Percentiles rank a stretch among this genome's conserved stretches.
Evolutionary conservation across 2,888 invertebrate species (phyloP).

Genomic region (Drosophila tripunctata): DNA sequence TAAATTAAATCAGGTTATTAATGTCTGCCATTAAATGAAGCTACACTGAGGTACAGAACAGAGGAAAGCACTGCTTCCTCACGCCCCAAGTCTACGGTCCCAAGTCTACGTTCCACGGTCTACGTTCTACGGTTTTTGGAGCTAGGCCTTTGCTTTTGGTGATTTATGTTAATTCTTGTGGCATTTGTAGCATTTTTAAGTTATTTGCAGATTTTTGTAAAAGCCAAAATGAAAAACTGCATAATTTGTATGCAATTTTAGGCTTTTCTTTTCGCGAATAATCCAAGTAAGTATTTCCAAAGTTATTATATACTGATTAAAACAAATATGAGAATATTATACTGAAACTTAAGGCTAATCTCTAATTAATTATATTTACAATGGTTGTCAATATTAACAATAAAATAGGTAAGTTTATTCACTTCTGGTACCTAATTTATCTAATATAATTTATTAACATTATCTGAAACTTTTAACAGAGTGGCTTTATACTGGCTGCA

Average conservation of each 20-base stretch:
- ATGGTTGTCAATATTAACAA: background rate
- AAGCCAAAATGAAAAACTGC: conserved; percentile 9
- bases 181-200: conserved; percentile 64
- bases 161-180: conserved; percentile 72
- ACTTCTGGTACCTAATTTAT: background rate
- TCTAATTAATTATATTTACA: too few relatives aligned
- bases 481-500: background rate
- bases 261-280: background rate
- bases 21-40: conserved; percentile 76
- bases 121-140: conserved; percentile 8
- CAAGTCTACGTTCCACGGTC: too few relatives aligned
- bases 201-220: conserved; percentile 57
- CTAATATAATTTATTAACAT: background rate
- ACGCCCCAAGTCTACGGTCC: too few relatives aligned
- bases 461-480: background rate
- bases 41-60: too few relatives aligned
- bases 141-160: conserved; percentile 30
- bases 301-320: too few relatives aligned
- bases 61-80: conserved; percentile 19
- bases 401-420: background rate
- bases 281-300: too few relatives aligned
- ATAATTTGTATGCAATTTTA: conserved; percentile 47
- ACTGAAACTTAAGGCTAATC: too few relatives aligned
- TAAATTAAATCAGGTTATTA: conserved; percentile 78
- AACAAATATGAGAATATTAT: too few relatives aligned